phyloP scores from a whole-genome alignment of 1,140 invertebrate species.

The Micrasema minimum region DNA sequence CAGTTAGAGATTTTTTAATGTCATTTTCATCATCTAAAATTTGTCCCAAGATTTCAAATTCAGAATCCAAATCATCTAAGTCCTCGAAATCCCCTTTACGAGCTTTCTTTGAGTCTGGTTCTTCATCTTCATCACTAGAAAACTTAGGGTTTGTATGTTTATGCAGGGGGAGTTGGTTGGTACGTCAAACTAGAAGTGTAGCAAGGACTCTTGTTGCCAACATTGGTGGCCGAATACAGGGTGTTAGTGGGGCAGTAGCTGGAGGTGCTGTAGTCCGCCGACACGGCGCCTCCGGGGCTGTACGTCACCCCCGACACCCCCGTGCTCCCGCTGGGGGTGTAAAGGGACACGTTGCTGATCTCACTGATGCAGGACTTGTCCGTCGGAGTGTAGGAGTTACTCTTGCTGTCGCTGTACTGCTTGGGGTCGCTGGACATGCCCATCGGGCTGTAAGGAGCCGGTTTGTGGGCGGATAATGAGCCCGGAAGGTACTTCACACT shows the following conservation, averaged over 20 bases:
- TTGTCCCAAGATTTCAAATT: conserved; percentile 66
- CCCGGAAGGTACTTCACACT: conserved; percentile 59
- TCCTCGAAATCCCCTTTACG: conserved; percentile 61
- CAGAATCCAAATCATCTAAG: conserved; percentile 62
- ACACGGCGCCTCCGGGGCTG: conserved; percentile 31
- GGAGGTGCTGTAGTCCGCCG: conserved; percentile 36
- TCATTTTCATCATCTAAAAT: conserved; percentile 65
- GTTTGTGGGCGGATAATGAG: conserved; percentile 55
- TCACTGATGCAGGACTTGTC: conserved; percentile 18
- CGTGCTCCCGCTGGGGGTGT: conserved; percentile 27
- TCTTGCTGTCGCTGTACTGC: conserved; percentile 9
- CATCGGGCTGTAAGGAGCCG: conserved; percentile 61
- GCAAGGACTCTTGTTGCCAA: conserved; percentile 20
- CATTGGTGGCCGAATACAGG: conserved; percentile 14
- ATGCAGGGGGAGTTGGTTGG: conserved; percentile 57
- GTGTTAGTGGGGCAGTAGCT: conserved; percentile 40
- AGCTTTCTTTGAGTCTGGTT: conserved; percentile 61
- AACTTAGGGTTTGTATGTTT: conserved; percentile 57
- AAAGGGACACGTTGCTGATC: conserved; percentile 21
- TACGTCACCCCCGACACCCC: conserved; percentile 32
- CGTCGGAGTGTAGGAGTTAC: conserved; percentile 34
- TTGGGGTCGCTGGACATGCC: conserved; percentile 46
- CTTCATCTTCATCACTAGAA: conserved; percentile 66
- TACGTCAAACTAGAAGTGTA: conserved; percentile 35
- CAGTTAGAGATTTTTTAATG: conserved; percentile 5